Evolutionary conservation across 2,113 vertebrate genomes (phyloP).

Genomic region (Arothron firmamentum): DNA sequence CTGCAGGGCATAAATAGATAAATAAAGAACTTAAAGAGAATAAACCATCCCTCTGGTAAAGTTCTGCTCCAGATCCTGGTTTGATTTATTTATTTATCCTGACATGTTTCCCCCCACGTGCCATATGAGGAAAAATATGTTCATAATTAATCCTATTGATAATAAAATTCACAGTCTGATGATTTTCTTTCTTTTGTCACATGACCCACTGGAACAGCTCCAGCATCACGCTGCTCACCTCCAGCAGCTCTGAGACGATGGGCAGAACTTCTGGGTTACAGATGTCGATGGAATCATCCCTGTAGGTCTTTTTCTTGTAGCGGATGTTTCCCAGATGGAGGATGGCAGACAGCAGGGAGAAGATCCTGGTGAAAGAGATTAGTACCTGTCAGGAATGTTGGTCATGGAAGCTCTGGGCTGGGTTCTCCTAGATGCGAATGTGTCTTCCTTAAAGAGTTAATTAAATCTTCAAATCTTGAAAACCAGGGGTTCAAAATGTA

Average conservation of each 20-base stretch:
- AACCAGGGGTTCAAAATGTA: background rate
- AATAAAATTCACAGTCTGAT: background rate
- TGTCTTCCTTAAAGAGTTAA: too few species aligned
- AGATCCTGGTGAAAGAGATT: slow-evolving; percentile 77
- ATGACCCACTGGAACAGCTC: background rate
- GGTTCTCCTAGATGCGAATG: too few species aligned
- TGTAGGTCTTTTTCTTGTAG: slow-evolving; percentile 96
- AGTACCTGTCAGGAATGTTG: background rate
- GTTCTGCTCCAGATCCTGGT: slow-evolving; percentile 27
- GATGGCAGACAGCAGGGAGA: slow-evolving; percentile 91
- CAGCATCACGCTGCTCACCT: slow-evolving; percentile 75
- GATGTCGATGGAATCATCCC: slow-evolving; percentile 96
- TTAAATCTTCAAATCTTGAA: too few species aligned
- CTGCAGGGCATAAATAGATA: slow-evolving; percentile 27
- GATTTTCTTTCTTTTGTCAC: background rate
- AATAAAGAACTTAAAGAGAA: slow-evolving; percentile 33
- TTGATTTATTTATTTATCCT: slow-evolving; percentile 46
- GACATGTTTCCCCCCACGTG: too few species aligned
- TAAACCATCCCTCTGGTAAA: slow-evolving; percentile 41
- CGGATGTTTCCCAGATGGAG: slow-evolving; percentile 95
- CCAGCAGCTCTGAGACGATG: slow-evolving; percentile 88
- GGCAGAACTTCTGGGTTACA: slow-evolving; percentile 90
- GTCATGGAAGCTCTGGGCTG: too few species aligned
- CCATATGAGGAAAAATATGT: background rate
- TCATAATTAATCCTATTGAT: background rate